A percentile compares a stretch with the other conserved stretches of the same genome.
Conservation (phyloP, 2,888 invertebrate species). For the Mechanitis messenoides region DNA sequence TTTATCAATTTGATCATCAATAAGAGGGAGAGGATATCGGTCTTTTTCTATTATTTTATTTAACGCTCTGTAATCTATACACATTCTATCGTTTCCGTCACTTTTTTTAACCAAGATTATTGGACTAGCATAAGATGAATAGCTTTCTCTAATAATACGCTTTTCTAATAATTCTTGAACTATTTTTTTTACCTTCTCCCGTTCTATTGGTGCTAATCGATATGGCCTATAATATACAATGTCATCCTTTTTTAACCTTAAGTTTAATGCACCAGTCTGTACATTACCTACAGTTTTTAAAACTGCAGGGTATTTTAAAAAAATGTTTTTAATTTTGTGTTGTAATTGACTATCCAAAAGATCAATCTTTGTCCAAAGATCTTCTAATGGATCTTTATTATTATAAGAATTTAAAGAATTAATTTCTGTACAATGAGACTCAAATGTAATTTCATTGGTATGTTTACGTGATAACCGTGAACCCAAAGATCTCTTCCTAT, state of each 20-base stretch:
- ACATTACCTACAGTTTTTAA: slow-evolving; percentile 23
- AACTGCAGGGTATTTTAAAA: too few relatives aligned
- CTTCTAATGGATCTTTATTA: too few relatives aligned
- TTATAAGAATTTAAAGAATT: too few relatives aligned
- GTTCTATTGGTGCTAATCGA: background rate
- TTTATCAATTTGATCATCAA: slow-evolving; percentile 19
- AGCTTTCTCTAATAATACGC: slow-evolving; percentile 22
- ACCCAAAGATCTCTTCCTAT: slow-evolving; percentile 20
- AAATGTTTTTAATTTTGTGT: too few relatives aligned
- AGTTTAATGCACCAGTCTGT: slow-evolving; percentile 24
- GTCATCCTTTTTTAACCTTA: slow-evolving; percentile 26
- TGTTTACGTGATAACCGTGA: background rate
- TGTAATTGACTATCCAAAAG: slow-evolving; percentile 22
- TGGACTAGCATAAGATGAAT: slow-evolving; percentile 11
- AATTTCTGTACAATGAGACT: background rate
- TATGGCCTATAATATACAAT: slow-evolving; percentile 23
- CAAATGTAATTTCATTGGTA: slow-evolving; percentile 17
- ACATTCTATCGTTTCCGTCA: slow-evolving; percentile 25
- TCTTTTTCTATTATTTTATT: slow-evolving; percentile 25
- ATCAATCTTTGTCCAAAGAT: background rate
- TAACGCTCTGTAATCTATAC: slow-evolving; percentile 25
- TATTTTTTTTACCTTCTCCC: too few relatives aligned
- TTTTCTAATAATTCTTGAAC: background rate
- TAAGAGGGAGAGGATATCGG: slow-evolving; percentile 22
- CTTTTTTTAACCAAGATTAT: slow-evolving; percentile 24